A percentile compares a stretch with the other conserved stretches of the same genome.
These are phyloP conservation scores for Sebastolobus altivelis DNA, from an alignment of 2,797 vertebrate genomes.

Conservation along the genomic window DNA sequence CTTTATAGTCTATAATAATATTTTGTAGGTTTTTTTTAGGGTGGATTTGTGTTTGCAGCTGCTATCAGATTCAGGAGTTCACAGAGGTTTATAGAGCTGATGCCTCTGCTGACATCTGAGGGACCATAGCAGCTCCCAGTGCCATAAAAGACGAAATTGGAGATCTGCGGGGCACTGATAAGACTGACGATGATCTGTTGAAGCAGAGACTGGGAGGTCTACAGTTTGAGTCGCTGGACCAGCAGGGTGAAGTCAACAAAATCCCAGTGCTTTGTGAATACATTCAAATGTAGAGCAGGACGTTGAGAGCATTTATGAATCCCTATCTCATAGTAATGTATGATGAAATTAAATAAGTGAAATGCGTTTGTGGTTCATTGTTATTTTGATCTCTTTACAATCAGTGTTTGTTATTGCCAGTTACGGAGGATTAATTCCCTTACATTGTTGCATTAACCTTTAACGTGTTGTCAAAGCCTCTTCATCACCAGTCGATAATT, in stretches of 20 bases:
- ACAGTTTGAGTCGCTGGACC: background rate
- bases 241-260: background rate
- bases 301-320: background rate
- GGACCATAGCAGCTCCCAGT: background rate
- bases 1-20: background rate
- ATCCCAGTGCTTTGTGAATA: background rate
- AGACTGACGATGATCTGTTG: constrained; percentile 4
- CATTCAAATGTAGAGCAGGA: background rate
- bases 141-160: constrained; percentile 13
- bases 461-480: background rate
- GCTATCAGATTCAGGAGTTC: constrained; percentile 5
- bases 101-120: constrained; percentile 1
- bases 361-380: background rate
- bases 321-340: background rate
- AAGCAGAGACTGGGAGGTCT: constrained; percentile 9
- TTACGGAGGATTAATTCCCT: background rate
- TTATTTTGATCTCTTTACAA: background rate
- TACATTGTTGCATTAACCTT: background rate
- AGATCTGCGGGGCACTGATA: constrained; percentile 48
- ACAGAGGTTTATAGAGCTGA: constrained; percentile 13
- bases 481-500: constrained; percentile 7
- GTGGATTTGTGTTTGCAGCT: background rate
- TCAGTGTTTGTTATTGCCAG: background rate
- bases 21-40: background rate
- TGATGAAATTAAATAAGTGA: background rate